These are phyloP conservation scores for Enteromius mattozi DNA, from an alignment of 2,797 vertebrate species.

Conservation along the genomic window DNA sequence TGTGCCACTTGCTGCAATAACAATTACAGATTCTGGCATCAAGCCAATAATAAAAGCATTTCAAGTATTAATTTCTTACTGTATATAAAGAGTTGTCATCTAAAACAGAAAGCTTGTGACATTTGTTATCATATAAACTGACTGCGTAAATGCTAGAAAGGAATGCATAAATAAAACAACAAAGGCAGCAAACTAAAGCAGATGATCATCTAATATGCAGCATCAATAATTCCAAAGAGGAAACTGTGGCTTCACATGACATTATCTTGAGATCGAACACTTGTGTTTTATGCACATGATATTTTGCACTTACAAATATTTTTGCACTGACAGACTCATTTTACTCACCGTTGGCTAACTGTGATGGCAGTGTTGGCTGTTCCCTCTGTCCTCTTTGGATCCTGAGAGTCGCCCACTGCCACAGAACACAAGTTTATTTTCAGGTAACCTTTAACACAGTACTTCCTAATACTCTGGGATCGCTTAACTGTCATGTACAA, in stretches of 20 bases:
- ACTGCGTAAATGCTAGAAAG: background rate
- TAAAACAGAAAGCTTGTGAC: background rate
- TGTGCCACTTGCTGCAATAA: conserved; percentile 46
- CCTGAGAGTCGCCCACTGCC: conserved; percentile 91
- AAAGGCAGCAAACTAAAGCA: background rate
- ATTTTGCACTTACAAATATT: background rate
- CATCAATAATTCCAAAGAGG: background rate
- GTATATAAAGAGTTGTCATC: background rate
- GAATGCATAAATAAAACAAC: background rate
- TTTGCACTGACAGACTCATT: background rate
- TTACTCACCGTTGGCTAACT: conserved; percentile 84
- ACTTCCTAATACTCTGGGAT: background rate
- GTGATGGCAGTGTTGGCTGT: conserved; percentile 68
- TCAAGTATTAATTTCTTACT: background rate
- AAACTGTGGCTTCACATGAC: conserved; percentile 2
- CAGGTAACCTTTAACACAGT: conserved; percentile 62
- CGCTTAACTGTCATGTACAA: background rate
- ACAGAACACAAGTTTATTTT: conserved; percentile 58
- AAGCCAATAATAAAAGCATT: conserved; percentile 5
- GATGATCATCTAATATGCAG: background rate
- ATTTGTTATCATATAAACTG: background rate
- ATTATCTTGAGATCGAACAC: background rate
- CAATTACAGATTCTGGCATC: background rate
- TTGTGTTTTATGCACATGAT: conserved; percentile 15
- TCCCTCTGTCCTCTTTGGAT: conserved; percentile 86